These are phyloP conservation scores for Paramormyrops kingsleyae DNA, from an alignment of 2,113 vertebrate genomes.

Conservation along the genomic window DNA sequence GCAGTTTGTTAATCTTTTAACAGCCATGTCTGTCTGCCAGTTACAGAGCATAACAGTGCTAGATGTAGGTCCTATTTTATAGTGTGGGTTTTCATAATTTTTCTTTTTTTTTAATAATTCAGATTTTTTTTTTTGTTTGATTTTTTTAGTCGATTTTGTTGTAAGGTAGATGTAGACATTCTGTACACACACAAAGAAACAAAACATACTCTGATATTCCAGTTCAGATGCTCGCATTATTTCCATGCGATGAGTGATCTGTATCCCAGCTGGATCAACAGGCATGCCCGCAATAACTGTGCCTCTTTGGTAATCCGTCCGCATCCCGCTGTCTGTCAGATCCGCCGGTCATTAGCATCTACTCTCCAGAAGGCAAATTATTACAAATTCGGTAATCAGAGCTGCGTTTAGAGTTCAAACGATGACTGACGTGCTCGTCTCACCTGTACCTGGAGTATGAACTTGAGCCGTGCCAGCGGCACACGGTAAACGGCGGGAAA, in stretches of 20 bases:
- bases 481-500: not conserved
- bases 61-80: not conserved
- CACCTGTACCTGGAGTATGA: not conserved
- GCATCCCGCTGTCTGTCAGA: not conserved
- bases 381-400: not conserved
- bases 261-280: not conserved
- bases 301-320: not conserved
- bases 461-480: not conserved
- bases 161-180: not conserved
- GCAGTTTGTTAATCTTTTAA: not conserved
- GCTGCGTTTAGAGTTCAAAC: conserved; percentile 1
- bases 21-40: not conserved
- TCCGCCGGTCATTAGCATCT: not conserved
- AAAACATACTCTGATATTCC: not conserved
- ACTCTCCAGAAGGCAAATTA: conserved; percentile 9
- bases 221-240: not conserved
- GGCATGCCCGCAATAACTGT: not conserved
- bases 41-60: not conserved
- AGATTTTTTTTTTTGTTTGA: not conserved
- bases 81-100: not conserved
- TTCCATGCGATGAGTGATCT: not conserved
- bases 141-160: not conserved
- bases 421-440: not conserved
- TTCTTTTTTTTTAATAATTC: not conserved
- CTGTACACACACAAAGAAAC: not conserved